These are phyloP conservation scores for Propithecus perrieri DNA, from an alignment of 2,797 vertebrate species.

Conservation along the genomic window DNA sequence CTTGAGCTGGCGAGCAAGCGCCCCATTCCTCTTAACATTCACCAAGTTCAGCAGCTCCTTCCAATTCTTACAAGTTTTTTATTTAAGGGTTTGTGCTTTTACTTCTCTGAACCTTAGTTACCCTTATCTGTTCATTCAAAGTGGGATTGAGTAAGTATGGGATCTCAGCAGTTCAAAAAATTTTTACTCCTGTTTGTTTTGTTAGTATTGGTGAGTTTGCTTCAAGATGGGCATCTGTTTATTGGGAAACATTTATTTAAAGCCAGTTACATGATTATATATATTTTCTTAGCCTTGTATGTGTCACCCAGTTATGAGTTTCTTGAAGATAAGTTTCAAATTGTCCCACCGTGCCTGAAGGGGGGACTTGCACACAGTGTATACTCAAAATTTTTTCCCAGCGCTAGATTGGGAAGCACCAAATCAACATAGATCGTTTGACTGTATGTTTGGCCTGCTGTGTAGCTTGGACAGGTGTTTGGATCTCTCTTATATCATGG, in stretches of 20 bases:
- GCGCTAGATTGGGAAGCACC: not conserved
- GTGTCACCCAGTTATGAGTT: not conserved
- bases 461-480: not conserved
- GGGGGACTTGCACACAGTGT: not conserved
- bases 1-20: rapidly evolving
- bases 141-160: not conserved
- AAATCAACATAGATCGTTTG: not conserved
- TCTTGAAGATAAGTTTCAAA: not conserved
- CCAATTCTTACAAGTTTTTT: not conserved
- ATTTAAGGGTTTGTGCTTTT: not conserved
- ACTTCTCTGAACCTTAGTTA: not conserved
- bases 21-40: not conserved
- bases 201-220: not conserved
- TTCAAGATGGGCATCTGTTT: not conserved
- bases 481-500: not conserved
- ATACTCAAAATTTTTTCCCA: not conserved
- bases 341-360: not conserved
- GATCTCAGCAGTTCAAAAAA: not conserved
- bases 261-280: not conserved
- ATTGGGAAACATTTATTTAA: not conserved
- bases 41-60: not conserved
- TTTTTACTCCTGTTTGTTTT: not conserved
- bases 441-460: not conserved
- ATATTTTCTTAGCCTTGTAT: not conserved
- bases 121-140: not conserved